These are phyloP conservation scores for Podarcis muralis DNA, from an alignment of 2,113 vertebrate genomes.

Conservation along the genomic window DNA sequence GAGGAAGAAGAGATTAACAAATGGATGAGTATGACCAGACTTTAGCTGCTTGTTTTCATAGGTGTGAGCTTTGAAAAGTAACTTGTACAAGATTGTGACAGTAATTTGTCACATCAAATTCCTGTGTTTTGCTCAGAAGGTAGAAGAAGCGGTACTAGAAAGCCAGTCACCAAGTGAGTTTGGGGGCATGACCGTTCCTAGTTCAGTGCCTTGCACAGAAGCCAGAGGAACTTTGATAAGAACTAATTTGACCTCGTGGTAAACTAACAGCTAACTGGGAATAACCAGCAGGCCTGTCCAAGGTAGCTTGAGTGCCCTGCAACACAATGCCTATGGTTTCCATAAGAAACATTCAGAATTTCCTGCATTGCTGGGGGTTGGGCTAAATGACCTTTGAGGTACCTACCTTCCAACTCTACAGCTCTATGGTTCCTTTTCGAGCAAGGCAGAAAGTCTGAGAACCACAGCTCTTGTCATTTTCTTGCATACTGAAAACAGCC, in stretches of 20 bases:
- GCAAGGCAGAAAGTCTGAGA: not conserved
- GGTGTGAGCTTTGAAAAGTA: not conserved
- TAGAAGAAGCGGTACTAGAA: not conserved
- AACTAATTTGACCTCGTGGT: not conserved
- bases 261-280: not conserved
- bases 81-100: not conserved
- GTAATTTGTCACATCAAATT: not conserved
- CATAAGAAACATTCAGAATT: not conserved
- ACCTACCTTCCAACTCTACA: too few relatives aligned
- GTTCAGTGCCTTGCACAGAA: not conserved
- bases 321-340: not conserved
- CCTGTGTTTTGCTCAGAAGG: not conserved
- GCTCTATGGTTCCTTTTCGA: not conserved
- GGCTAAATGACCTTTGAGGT: too few relatives aligned
- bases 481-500: not conserved
- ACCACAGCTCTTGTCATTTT: not conserved
- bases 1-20: not conserved
- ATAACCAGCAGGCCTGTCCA: not conserved
- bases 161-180: not conserved
- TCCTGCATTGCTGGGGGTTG: not conserved
- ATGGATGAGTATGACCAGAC: not conserved
- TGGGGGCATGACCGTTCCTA: not conserved
- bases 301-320: not conserved
- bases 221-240: not conserved
- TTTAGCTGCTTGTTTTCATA: not conserved